Percentiles rank a stretch among this genome's conserved stretches.
Evolutionary conservation across 2,888 invertebrate species (phyloP).

Genomic region (Crepidodera aurea): DNA sequence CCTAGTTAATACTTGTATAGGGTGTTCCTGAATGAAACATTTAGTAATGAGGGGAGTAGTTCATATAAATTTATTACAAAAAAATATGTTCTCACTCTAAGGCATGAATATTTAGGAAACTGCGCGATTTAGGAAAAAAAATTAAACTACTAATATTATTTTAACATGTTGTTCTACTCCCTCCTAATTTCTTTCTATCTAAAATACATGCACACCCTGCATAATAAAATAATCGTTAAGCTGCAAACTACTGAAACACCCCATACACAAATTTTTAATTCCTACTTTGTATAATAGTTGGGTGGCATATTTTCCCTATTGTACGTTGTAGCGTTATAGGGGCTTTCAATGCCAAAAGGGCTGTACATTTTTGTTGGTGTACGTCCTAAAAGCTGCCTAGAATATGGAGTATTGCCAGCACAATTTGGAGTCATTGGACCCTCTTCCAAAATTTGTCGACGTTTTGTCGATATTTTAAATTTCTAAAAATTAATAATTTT

Average conservation of each 20-base stretch:
- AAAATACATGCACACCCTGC: too few relatives aligned
- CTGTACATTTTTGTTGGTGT: slow-evolving; percentile 80
- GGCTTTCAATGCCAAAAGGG: slow-evolving; percentile 79
- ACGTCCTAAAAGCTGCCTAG: slow-evolving; percentile 65
- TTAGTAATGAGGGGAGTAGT: too few relatives aligned
- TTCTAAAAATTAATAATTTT: slow-evolving; percentile 55
- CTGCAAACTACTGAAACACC: background rate
- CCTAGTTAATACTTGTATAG: too few relatives aligned
- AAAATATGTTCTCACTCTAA: too few relatives aligned
- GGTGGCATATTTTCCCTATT: slow-evolving; percentile 48
- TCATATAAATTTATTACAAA: too few relatives aligned
- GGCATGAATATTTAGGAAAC: too few relatives aligned
- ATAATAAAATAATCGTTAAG: too few relatives aligned
- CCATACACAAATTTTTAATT: background rate
- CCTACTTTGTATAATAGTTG: background rate
- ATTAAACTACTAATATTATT: too few relatives aligned
- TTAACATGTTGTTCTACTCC: too few relatives aligned
- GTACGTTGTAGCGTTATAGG: slow-evolving; percentile 56
- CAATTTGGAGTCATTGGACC: slow-evolving; percentile 63
- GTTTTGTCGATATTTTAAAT: slow-evolving; percentile 65
- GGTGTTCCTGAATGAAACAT: too few relatives aligned
- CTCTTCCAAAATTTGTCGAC: slow-evolving; percentile 65
- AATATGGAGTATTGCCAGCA: slow-evolving; percentile 60
- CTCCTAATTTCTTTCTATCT: too few relatives aligned
- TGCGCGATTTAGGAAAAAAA: too few relatives aligned